Base-by-base conservation (phyloP, 2,888 invertebrate species). In the Harpalus rufipes region DNA sequence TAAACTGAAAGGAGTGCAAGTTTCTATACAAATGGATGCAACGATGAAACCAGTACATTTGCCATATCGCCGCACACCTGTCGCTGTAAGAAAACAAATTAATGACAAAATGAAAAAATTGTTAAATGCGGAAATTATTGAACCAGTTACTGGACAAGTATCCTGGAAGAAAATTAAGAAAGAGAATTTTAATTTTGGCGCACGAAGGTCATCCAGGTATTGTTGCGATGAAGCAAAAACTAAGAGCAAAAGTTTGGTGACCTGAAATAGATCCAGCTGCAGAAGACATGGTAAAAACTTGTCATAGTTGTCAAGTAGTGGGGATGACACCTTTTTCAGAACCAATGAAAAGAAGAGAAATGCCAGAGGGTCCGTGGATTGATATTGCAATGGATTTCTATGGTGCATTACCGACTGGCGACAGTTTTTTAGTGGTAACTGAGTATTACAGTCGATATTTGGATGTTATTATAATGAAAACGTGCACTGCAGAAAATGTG, bases 381-480 rank as follows among this genome's bases (percentile, higher is more conserved):
- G 44, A 51, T 51, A 51, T 51, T 12, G 44, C 44, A 2, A 51
- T 51, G 12, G 44, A 51, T 51, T 51, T 51, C 12, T 51, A 10
- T 51, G 44, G 44, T 0, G 12, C 44, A 3, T 2, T 51, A 51
- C 44, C 44, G 8, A 51, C 44, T 8, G 44, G 44, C 1, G 44
- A 51, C 5, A 6, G 2, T 8, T 51, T 51, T 0, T 51, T 51
- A 10, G 44, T 51, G 0, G 10, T 51, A 51, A 51, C 8, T 10
- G 44, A 51, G 0, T 59, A 59, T 59, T 59, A 16, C 18, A 59
- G 59, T 18, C 1, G 59, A 5, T 59, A 59, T 59, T 59, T 59
- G 16, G 59, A 59, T n/a, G 59, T 16, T 8, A 58, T 58, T 58
- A 58, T 58, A 58, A 58, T 58, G 58, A 58, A 58, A n/a, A 12